Percentiles rank a stretch among this genome's conserved stretches.
Conservation (phyloP, 2,888 invertebrate genomes). For the Leucoma salicis region DNA sequence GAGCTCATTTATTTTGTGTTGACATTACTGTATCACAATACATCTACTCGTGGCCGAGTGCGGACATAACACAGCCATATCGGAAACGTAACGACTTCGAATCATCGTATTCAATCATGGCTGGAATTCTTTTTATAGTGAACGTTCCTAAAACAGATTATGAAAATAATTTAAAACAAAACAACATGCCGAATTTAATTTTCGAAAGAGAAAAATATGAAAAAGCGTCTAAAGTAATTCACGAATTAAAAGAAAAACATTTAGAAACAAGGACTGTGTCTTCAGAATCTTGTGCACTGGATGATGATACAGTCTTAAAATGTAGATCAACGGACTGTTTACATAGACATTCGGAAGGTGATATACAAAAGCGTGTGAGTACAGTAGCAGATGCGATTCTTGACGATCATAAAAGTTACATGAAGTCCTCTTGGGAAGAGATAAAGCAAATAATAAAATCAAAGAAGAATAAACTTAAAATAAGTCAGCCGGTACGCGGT, state of each 20-base stretch:
- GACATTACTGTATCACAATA: slow-evolving; percentile 17
- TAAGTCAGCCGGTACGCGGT: slow-evolving; percentile 46
- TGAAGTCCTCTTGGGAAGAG: slow-evolving; percentile 46
- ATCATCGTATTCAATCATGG: slow-evolving; percentile 55
- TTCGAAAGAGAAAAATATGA: slow-evolving; percentile 41
- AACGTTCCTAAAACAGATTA: slow-evolving; percentile 79
- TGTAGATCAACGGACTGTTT: slow-evolving; percentile 48
- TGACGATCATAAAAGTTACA: slow-evolving; percentile 25
- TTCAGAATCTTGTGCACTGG: slow-evolving; percentile 5
- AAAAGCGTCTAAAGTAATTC: slow-evolving; percentile 35
- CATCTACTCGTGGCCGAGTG: slow-evolving; percentile 14
- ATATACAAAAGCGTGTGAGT: slow-evolving; percentile 32
- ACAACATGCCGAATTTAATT: slow-evolving; percentile 28
- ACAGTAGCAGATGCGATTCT: slow-evolving; percentile 27
- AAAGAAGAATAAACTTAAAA: slow-evolving; percentile 50
- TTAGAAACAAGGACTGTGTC: slow-evolving; percentile 30
- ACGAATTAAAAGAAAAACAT: slow-evolving; percentile 44
- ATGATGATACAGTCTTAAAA: slow-evolving; percentile 37
- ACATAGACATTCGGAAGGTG: slow-evolving; percentile 9
- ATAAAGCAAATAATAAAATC: slow-evolving; percentile 49
- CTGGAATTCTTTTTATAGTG: slow-evolving; percentile 82
- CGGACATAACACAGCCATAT: slow-evolving; percentile 15
- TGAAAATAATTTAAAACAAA: slow-evolving; percentile 57
- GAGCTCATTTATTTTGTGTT: slow-evolving; percentile 23
- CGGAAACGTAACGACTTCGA: slow-evolving; percentile 5